phyloP scores from a whole-genome alignment of 64 coral and sea anemone genomes.

The Anthopleura sola region DNA sequence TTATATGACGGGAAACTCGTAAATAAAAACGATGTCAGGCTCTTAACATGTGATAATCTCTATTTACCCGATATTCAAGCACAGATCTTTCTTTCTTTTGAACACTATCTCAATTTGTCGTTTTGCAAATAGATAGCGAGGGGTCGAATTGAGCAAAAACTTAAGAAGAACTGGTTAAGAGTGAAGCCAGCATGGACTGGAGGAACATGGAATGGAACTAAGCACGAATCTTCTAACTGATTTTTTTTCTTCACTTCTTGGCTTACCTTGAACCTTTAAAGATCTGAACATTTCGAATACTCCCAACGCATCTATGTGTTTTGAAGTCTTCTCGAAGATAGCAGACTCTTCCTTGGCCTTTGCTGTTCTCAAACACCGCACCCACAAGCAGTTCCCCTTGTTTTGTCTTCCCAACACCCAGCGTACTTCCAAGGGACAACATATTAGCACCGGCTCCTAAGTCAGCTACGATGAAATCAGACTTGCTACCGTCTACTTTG shows the following conservation, averaged over 20 bases:
- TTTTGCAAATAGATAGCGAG: no score
- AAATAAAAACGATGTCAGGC: no score
- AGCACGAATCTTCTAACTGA: no score
- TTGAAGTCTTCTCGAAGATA: constrained; percentile 28
- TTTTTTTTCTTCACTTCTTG: neutral
- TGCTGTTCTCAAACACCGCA: constrained; percentile 41
- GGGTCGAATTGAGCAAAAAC: no score
- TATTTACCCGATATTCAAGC: no score
- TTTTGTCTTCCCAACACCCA: constrained; percentile 21
- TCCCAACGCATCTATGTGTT: constrained; percentile 46
- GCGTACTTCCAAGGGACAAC: constrained; percentile 47
- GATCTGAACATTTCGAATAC: constrained; percentile 34
- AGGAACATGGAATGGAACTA: no score
- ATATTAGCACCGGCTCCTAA: constrained; percentile 48
- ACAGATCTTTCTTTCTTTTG: no score
- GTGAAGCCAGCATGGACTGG: no score
- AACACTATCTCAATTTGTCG: no score
- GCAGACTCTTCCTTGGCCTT: constrained; percentile 32
- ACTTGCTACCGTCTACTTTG: neutral
- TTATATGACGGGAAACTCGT: no score
- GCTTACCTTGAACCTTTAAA: constrained; percentile 62
- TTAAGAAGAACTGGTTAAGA: no score
- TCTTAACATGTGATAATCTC: no score
- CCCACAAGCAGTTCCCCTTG: constrained; percentile 33
- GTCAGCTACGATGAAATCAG: constrained; percentile 42